phyloP scores from a whole-genome alignment of 2,797 vertebrate genomes.

The Xerus rutilus region DNA sequence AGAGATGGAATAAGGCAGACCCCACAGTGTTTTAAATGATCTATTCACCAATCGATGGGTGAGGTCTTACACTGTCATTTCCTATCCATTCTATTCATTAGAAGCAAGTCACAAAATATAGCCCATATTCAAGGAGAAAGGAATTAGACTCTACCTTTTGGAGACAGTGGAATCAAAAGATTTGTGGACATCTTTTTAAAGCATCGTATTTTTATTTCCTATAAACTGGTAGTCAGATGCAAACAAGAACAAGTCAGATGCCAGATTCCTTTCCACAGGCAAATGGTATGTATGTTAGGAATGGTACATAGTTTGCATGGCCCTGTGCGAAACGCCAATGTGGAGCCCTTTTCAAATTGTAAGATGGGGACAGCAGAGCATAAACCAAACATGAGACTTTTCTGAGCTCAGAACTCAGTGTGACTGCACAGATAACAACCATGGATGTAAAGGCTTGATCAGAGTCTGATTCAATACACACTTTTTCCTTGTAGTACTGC shows the following conservation, averaged over 20 bases:
- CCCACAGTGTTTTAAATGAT: not conserved
- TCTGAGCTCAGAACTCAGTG: not conserved
- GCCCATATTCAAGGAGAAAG: not conserved
- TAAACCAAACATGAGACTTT: not conserved
- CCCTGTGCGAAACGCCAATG: not conserved
- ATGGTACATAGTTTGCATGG: not conserved
- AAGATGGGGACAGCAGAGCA: not conserved
- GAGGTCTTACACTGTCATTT: not conserved
- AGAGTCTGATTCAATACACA: not conserved
- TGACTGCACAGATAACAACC: not conserved
- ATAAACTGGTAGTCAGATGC: not conserved
- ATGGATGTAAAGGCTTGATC: not conserved
- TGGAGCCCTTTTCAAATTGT: not conserved
- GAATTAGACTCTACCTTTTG: not conserved
- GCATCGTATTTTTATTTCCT: not conserved
- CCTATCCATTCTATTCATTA: not conserved
- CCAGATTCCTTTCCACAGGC: too few relatives aligned
- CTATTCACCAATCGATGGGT: not conserved
- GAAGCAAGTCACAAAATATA: not conserved
- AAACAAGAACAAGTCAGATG: not conserved
- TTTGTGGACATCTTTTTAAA: not conserved
- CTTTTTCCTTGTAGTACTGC: not conserved
- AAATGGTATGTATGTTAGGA: too few relatives aligned
- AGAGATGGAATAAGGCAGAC: not conserved
- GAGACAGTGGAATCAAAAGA: not conserved